Percentiles rank a stretch among this genome's conserved stretches.
Evolutionary conservation across 2,113 vertebrate species (phyloP).

Genomic region (Thermophis baileyi): DNA sequence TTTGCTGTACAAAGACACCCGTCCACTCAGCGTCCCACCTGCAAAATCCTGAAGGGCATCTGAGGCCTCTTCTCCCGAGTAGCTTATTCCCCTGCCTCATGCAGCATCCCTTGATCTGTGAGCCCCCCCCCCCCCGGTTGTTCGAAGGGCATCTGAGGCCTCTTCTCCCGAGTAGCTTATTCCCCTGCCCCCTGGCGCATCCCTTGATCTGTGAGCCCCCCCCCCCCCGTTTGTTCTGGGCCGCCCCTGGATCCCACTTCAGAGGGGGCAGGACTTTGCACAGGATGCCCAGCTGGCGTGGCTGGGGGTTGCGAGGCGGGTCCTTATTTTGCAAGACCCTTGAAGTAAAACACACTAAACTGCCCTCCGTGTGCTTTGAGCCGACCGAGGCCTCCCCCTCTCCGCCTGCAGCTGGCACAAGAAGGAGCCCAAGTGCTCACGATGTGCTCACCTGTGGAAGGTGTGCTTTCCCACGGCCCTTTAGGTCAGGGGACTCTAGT

Average conservation of each 20-base stretch:
- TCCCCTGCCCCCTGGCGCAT: neutral
- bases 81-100: neutral
- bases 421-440: neutral
- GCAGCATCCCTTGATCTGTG: neutral
- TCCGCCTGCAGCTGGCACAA: neutral
- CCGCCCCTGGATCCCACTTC: neutral
- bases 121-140: no score
- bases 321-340: neutral
- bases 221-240: neutral
- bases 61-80: neutral
- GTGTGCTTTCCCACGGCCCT: neutral
- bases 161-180: neutral
- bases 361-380: neutral
- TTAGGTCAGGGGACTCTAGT: neutral
- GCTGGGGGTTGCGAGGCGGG: neutral
- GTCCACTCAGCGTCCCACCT: neutral
- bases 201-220: no score
- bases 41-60: neutral
- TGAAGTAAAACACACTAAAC: neutral
- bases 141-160: neutral
- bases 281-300: neutral
- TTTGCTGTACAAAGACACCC: neutral
- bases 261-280: neutral
- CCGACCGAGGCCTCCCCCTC: neutral
- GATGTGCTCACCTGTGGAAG: neutral